Percentiles rank a stretch among this genome's conserved stretches.
Evolutionary conservation across 2,113 vertebrate species (phyloP).

Genomic region (Blennius ocellaris): DNA sequence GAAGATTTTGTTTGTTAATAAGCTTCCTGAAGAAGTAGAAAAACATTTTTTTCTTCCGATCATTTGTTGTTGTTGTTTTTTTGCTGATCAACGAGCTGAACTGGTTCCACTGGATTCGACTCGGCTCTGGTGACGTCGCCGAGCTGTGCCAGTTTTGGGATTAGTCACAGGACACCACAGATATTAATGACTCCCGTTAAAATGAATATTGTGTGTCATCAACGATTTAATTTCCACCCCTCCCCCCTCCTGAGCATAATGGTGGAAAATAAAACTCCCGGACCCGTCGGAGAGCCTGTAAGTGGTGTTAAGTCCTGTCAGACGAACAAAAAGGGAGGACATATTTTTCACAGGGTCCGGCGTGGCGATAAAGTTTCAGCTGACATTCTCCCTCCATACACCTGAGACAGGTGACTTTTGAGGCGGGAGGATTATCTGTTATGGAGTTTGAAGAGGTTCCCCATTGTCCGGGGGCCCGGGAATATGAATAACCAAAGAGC

Average conservation of each 20-base stretch:
- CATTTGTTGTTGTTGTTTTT: too few relatives aligned
- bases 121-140: conserved; percentile 46
- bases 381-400: conserved; percentile 80
- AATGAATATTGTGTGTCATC: conserved; percentile 77
- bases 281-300: conserved; percentile 63
- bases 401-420: conserved; percentile 83
- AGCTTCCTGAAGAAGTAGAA: too few relatives aligned
- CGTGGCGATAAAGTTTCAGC: conserved; percentile 79
- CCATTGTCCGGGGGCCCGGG: conserved; percentile 66
- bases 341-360: conserved; percentile 67
- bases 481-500: conserved; percentile 79
- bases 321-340: conserved; percentile 71
- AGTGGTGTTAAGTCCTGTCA: conserved; percentile 78
- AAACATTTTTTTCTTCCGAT: too few relatives aligned
- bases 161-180: conserved; percentile 78
- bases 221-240: conserved; percentile 78
- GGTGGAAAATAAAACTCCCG: conserved; percentile 67
- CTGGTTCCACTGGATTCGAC: too few relatives aligned
- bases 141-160: conserved; percentile 66
- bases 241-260: conserved; percentile 48
- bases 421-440: conserved; percentile 74
- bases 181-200: conserved; percentile 74
- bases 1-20: too few relatives aligned
- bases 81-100: too few relatives aligned
- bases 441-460: conserved; percentile 76